Evolutionary conservation across 2,113 vertebrate species (phyloP).

Genomic region (Ascaphus truei): DNA sequence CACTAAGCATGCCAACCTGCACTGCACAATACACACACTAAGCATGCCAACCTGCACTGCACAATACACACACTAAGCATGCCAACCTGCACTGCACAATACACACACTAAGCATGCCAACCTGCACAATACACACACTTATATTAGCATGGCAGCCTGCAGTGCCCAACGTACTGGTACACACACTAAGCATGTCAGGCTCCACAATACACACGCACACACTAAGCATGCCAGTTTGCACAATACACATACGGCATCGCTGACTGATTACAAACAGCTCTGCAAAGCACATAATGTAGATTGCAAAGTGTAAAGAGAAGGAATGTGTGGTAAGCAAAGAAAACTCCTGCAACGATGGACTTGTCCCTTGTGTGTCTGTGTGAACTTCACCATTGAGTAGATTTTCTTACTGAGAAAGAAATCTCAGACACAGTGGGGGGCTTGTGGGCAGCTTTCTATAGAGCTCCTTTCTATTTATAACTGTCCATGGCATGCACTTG

Average conservation of each 20-base stretch:
- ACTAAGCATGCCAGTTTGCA: no score
- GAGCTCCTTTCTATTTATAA: neutral
- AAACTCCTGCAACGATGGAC: no score
- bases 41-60: neutral
- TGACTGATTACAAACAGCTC: neutral
- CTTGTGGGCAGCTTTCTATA: neutral
- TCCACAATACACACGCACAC: no score
- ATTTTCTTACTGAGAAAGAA: neutral
- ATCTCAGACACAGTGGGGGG: neutral
- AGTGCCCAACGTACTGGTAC: no score
- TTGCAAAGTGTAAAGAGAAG: neutral
- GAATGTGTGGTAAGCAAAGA: no score
- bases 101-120: neutral
- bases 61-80: neutral
- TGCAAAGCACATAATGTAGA: neutral
- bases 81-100: neutral
- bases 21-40: neutral
- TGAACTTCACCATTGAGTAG: neutral
- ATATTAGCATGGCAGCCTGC: no score
- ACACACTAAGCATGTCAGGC: neutral
- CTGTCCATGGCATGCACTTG: neutral
- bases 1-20: neutral
- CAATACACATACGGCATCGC: no score
- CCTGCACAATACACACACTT: no score
- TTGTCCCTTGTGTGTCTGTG: neutral